Evolutionary conservation across 2,113 vertebrate species (phyloP).

Genomic region (Scolopax mira): DNA sequence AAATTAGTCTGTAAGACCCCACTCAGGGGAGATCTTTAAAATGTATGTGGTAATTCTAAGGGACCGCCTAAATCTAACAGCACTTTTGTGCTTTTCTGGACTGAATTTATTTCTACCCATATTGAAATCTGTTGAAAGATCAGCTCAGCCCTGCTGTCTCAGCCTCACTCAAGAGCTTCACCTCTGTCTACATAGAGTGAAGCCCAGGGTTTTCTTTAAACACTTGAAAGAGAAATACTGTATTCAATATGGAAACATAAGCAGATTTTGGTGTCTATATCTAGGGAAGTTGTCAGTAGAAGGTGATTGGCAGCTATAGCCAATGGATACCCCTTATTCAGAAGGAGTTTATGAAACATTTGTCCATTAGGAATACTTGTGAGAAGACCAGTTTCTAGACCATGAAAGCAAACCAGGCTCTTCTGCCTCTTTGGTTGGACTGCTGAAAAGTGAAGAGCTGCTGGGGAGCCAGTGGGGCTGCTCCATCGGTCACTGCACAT

Average conservation of each 20-base stretch:
- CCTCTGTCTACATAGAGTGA: not conserved
- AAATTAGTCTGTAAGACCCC: not conserved
- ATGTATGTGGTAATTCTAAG: not conserved
- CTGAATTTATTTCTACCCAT: not conserved
- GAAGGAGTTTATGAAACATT: not conserved
- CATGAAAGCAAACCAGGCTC: not conserved
- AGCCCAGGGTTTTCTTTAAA: not conserved
- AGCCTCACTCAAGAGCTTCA: not conserved
- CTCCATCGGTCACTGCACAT: accelerated
- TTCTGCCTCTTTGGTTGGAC: not conserved
- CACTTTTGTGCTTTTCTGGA: not conserved
- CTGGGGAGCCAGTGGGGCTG: not conserved
- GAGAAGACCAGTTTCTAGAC: not conserved
- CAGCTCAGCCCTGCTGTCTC: not conserved
- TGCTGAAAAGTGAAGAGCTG: not conserved
- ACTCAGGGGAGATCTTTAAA: not conserved
- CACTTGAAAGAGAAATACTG: not conserved
- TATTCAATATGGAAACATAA: not conserved
- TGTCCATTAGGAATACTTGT: not conserved
- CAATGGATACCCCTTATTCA: not conserved
- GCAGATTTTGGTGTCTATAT: not conserved
- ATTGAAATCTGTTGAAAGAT: not conserved
- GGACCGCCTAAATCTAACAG: not conserved
- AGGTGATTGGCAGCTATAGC: not conserved
- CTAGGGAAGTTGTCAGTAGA: not conserved